Percentiles rank a stretch among this genome's conserved stretches.
These are phyloP conservation scores for Metopolophium dirhodum DNA, from an alignment of 1,140 invertebrate genomes.

Conservation along the genomic window DNA sequence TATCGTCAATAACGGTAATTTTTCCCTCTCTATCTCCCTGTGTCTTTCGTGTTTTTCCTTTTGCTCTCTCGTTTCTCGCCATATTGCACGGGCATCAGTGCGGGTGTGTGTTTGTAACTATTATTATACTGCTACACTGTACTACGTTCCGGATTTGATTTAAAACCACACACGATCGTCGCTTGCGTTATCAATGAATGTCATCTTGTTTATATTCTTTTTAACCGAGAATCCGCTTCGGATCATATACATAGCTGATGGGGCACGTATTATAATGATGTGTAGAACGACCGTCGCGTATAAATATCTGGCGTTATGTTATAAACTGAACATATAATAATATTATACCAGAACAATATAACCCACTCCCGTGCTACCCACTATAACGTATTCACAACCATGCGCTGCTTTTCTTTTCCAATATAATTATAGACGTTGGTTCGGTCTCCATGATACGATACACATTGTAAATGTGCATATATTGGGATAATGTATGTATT, in stretches of 20 bases:
- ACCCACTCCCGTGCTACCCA: not conserved
- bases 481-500: not conserved
- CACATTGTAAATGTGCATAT: not conserved
- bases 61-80: too few relatives aligned
- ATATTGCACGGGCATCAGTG: too few relatives aligned
- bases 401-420: not conserved
- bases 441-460: not conserved
- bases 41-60: too few relatives aligned
- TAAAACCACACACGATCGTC: not conserved
- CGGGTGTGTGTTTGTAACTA: too few relatives aligned
- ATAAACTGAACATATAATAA: not conserved
- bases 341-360: not conserved
- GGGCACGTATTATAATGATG: not conserved
- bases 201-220: not conserved
- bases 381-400: not conserved
- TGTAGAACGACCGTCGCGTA: not conserved
- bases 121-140: not conserved
- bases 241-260: not conserved
- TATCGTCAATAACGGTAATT: not conserved
- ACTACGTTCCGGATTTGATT: not conserved
- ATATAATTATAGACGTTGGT: slow-evolving; percentile 10
- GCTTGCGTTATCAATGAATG: not conserved
- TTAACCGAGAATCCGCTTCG: not conserved
- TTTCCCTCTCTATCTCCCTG: too few relatives aligned
- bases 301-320: not conserved